A percentile compares a stretch with the other conserved stretches of the same genome.
Conservation (phyloP, 2,888 invertebrate genomes). For the Drosophila tripunctata region DNA sequence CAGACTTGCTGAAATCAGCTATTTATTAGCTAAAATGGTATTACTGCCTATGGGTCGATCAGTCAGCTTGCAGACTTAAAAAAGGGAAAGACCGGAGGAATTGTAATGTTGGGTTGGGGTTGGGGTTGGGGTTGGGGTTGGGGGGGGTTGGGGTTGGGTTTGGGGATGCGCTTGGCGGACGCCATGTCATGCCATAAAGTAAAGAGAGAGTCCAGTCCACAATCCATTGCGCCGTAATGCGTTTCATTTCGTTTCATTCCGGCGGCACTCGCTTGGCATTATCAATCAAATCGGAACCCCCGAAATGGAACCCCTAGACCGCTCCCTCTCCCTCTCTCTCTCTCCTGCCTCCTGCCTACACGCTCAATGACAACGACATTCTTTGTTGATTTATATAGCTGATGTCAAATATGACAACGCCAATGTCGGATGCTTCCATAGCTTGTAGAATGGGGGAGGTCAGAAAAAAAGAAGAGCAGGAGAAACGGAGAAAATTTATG, state of each 20-base stretch:
- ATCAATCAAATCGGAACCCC: slow-evolving; percentile 74
- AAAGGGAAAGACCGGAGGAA: too few species aligned
- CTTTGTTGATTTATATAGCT: slow-evolving; percentile 75
- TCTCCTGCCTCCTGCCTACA: neutral
- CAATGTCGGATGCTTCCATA: too few species aligned
- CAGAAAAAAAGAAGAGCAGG: neutral
- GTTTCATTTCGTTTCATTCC: slow-evolving; percentile 78
- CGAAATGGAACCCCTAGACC: slow-evolving; percentile 1
- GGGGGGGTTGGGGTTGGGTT: neutral
- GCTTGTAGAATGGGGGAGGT: slow-evolving; percentile 18
- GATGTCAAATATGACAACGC: slow-evolving; percentile 80
- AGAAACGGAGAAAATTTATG: slow-evolving; percentile 59
- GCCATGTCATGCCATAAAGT: slow-evolving; percentile 74
- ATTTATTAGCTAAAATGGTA: too few species aligned
- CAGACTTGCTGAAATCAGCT: too few species aligned
- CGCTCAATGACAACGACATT: slow-evolving; percentile 51
- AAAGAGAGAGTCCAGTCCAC: slow-evolving; percentile 62
- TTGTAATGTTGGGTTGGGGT: too few species aligned
- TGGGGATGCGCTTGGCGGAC: slow-evolving; percentile 68
- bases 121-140: slow-evolving; percentile 17
- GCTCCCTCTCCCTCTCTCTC: neutral
- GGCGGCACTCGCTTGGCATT: slow-evolving; percentile 61
- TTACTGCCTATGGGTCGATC: too few species aligned
- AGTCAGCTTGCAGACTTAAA: slow-evolving; percentile 36
- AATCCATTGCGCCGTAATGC: slow-evolving; percentile 77